Conservation (phyloP, 1,140 invertebrate species). For the Drosophila saltans region DNA sequence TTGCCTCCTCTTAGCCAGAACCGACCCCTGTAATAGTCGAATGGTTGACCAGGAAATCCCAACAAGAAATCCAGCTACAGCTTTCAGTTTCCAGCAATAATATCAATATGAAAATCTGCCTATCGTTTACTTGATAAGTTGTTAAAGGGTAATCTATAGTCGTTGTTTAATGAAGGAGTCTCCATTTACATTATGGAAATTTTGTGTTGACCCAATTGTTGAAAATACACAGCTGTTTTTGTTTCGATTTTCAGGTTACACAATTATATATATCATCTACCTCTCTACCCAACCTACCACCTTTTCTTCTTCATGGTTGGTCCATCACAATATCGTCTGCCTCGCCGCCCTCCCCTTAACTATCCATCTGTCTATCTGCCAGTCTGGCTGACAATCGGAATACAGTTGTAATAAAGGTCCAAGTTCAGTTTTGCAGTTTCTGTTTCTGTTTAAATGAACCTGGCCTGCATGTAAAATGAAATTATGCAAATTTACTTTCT, state of each 20-base stretch:
- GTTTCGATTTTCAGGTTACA: constrained; percentile 22
- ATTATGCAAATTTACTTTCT: constrained; percentile 68
- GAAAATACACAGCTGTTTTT: constrained; percentile 8
- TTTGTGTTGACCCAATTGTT: constrained; percentile 25
- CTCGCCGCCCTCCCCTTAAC: not conserved
- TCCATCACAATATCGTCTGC: not conserved
- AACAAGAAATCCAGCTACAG: too few relatives aligned
- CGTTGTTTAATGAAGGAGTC: not conserved
- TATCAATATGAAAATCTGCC: too few relatives aligned
- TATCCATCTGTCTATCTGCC: constrained; percentile 24
- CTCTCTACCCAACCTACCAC: too few relatives aligned
- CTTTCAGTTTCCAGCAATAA: too few relatives aligned
- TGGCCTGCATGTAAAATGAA: constrained; percentile 56
- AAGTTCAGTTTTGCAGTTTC: constrained; percentile 31
- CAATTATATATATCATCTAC: constrained; percentile 35
- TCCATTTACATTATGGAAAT: constrained; percentile 35
- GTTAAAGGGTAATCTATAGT: not conserved
- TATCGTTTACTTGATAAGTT: too few relatives aligned
- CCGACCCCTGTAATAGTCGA: too few relatives aligned
- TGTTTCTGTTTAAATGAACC: constrained; percentile 52
- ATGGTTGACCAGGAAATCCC: too few relatives aligned
- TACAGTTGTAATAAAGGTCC: constrained; percentile 29
- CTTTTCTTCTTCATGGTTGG: not conserved
- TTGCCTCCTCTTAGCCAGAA: too few relatives aligned
- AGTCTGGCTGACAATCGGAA: constrained; percentile 38